Conservation (phyloP, 2,888 invertebrate genomes). For the Agrotis clavis region DNA sequence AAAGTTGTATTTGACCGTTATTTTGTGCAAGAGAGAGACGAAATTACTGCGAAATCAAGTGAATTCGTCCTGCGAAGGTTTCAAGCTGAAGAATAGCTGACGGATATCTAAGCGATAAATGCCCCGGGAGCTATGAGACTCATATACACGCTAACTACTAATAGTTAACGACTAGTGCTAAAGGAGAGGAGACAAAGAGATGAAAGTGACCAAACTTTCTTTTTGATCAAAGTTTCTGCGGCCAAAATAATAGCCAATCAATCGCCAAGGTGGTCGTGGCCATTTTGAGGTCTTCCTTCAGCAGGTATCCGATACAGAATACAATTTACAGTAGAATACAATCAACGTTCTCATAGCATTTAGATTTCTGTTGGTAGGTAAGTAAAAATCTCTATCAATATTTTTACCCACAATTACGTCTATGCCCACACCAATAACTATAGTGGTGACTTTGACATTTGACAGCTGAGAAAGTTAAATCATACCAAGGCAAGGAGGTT, state of each 20-base stretch:
- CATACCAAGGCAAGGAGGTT: slow-evolving; percentile 2
- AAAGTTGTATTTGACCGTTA: neutral
- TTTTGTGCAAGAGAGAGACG: neutral
- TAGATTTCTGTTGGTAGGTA: neutral
- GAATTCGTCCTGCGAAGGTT: neutral
- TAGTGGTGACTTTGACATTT: slow-evolving; percentile 4
- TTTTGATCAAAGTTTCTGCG: no score
- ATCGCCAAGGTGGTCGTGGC: no score
- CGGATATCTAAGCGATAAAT: neutral
- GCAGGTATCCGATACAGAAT: no score
- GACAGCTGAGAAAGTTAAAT: slow-evolving; percentile 7
- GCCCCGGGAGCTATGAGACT: neutral
- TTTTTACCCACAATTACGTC: neutral
- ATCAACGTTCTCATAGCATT: neutral
- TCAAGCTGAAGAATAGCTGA: neutral
- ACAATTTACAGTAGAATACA: no score
- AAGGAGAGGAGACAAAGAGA: no score
- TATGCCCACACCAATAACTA: no score
- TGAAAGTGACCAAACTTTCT: no score
- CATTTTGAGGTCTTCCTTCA: neutral
- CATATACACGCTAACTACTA: neutral
- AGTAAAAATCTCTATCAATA: neutral
- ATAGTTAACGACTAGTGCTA: no score
- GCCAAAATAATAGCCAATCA: no score
- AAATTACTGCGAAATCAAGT: neutral